These are phyloP conservation scores for Apocrypta bakeri DNA, from an alignment of 1,140 invertebrate species.

Conservation along the genomic window DNA sequence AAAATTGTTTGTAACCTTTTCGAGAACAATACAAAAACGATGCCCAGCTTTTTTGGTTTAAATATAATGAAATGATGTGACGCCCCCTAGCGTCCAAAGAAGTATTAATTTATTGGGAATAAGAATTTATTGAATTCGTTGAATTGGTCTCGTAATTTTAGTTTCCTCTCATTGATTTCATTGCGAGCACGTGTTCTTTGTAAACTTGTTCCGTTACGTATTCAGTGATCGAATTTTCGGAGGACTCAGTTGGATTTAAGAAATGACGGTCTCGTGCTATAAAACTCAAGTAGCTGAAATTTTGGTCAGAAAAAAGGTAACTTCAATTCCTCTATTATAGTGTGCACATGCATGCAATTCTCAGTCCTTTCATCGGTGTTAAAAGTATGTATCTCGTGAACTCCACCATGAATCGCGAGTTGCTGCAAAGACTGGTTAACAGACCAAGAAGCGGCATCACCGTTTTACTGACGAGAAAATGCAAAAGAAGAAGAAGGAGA, in stretches of 20 bases:
- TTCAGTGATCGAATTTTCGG: background rate
- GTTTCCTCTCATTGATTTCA: background rate
- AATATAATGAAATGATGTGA: background rate
- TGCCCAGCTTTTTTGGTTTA: no score
- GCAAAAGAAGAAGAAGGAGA: background rate
- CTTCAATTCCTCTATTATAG: background rate
- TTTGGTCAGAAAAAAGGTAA: background rate
- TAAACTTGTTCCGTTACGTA: background rate
- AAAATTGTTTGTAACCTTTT: background rate
- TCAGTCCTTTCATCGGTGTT: background rate
- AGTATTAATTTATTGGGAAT: background rate
- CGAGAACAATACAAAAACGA: background rate
- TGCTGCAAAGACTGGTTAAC: background rate
- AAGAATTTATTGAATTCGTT: no score
- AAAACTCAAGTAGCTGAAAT: background rate
- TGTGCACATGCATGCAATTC: background rate
- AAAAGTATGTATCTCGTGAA: background rate
- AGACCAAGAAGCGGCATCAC: background rate
- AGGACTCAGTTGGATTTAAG: background rate
- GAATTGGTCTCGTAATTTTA: no score
- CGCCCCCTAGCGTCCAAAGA: background rate
- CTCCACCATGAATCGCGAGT: background rate
- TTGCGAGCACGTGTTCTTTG: no score
- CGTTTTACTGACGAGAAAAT: background rate
- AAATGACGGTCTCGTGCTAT: background rate